phyloP scores from a whole-genome alignment of 1,140 invertebrate species.

The Meteorus sp. region DNA sequence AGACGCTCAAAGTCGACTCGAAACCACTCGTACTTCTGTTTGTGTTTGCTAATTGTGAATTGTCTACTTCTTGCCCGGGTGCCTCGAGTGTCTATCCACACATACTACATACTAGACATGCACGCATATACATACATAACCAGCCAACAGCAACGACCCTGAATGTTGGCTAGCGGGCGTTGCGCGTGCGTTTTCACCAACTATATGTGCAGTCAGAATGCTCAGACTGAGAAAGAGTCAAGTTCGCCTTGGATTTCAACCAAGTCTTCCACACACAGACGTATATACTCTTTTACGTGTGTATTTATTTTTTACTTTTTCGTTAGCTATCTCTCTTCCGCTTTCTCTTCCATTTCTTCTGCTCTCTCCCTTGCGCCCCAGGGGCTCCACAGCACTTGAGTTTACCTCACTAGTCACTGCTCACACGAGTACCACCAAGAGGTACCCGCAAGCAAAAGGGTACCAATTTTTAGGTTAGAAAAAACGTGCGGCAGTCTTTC shows the following conservation, averaged over 20 bases:
- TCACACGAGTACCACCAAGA: conserved; percentile 48
- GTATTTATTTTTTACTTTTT: no score
- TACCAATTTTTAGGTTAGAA: conserved; percentile 41
- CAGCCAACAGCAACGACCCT: neutral
- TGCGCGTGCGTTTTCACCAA: neutral
- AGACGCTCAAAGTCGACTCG: conserved; percentile 38
- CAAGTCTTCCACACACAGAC: neutral
- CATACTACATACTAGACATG: conserved; percentile 22
- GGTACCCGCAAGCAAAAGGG: conserved; percentile 44
- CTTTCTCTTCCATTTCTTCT: no score
- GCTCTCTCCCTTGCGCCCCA: no score
- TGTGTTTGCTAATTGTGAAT: conserved; percentile 61
- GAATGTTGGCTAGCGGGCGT: neutral
- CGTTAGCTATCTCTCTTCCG: no score
- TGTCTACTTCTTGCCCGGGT: conserved; percentile 54
- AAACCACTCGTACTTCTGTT: conserved; percentile 54
- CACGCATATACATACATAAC: neutral
- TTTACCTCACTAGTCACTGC: conserved; percentile 51
- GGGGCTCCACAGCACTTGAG: conserved; percentile 42
- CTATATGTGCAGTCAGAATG: conserved; percentile 41
- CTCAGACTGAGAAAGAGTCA: conserved; percentile 46
- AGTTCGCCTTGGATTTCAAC: conserved; percentile 29
- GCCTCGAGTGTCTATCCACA: conserved; percentile 30
- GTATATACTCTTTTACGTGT: no score
- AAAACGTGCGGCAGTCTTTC: conserved; percentile 3